Percentiles rank a stretch among this genome's conserved stretches.
phyloP scores from a whole-genome alignment of 1,140 invertebrate genomes.

The Pachyrhynchus sulphureomaculatus region DNA sequence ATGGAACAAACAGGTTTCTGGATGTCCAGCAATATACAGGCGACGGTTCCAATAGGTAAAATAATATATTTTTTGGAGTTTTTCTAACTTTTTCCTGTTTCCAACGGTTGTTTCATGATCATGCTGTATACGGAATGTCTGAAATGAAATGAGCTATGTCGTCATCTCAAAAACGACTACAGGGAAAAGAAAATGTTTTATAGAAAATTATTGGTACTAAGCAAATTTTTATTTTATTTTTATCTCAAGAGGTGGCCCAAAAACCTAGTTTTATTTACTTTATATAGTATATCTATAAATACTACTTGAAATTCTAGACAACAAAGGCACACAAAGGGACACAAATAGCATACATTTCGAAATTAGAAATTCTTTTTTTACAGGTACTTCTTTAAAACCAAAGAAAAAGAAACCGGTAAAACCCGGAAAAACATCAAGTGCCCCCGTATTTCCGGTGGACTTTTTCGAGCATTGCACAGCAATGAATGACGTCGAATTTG shows the following conservation, averaged over 20 bases:
- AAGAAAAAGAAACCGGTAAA: slow-evolving; percentile 63
- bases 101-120: not conserved
- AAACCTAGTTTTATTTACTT: too few species aligned
- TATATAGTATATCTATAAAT: too few species aligned
- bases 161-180: too few species aligned
- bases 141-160: too few species aligned
- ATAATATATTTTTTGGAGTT: not conserved
- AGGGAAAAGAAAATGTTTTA: too few species aligned
- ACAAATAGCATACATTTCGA: too few species aligned
- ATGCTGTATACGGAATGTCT: too few species aligned
- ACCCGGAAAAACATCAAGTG: slow-evolving; percentile 57
- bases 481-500: slow-evolving; percentile 92
- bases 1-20: slow-evolving; percentile 78
- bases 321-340: too few species aligned
- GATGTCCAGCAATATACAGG: slow-evolving; percentile 77
- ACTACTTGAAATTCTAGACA: too few species aligned
- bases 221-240: too few species aligned
- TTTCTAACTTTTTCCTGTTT: not conserved
- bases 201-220: too few species aligned
- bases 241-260: too few species aligned
- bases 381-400: slow-evolving; percentile 51
- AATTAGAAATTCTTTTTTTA: not conserved
- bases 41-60: slow-evolving; percentile 51
- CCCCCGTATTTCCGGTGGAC: slow-evolving; percentile 82
- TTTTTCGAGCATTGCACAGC: slow-evolving; percentile 94